phyloP scores from a whole-genome alignment of 2,797 vertebrate species.

The Urophycis tenuis region DNA sequence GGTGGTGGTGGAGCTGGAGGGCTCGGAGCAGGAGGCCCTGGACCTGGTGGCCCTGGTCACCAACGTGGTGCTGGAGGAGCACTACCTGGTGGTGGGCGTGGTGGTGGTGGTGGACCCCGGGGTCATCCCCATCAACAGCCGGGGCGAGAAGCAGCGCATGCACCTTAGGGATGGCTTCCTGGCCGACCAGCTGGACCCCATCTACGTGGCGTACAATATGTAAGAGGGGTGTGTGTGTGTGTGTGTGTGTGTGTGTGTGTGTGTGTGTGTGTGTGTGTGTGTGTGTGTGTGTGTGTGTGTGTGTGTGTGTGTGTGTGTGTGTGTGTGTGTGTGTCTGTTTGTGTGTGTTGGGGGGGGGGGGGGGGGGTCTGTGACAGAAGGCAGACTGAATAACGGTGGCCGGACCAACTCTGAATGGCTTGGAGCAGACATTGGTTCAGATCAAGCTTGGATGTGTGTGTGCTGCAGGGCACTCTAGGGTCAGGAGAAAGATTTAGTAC shows the following conservation, averaged over 20 bases:
- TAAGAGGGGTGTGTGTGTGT: too few species aligned
- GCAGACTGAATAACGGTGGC: background rate
- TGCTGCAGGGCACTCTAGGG: conserved; percentile 31
- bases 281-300: too few species aligned
- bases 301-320: too few species aligned
- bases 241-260: too few species aligned
- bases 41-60: conserved; percentile 92
- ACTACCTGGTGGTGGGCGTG: conserved; percentile 92
- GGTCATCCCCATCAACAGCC: conserved; percentile 93
- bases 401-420: background rate
- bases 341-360: too few species aligned
- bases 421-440: background rate
- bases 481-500: conserved; percentile 34
- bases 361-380: too few species aligned
- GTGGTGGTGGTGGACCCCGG: conserved; percentile 94
- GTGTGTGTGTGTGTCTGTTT: too few species aligned
- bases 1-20: conserved; percentile 92
- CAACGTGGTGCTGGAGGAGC: conserved; percentile 91
- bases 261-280: too few species aligned
- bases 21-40: conserved; percentile 88
- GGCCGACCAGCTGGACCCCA: conserved; percentile 93
- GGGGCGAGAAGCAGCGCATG: conserved; percentile 96
- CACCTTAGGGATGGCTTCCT: conserved; percentile 95
- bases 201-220: conserved; percentile 98
- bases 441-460: conserved; percentile 33